Evolutionary conservation across 2,113 vertebrate species (phyloP).

Genomic region (Serinus canaria): DNA sequence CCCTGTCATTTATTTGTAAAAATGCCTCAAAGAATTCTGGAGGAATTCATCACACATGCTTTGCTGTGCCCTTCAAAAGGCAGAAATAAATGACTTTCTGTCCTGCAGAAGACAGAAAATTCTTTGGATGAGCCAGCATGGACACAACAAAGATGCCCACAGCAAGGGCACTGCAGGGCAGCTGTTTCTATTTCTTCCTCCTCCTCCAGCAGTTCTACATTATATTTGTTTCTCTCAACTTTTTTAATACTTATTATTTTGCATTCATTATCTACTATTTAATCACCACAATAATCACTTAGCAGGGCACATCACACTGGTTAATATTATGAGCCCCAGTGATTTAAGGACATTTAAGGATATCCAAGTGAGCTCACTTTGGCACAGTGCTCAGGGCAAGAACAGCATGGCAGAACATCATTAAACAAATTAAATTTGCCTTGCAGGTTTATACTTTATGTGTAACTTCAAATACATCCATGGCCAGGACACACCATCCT

Average conservation of each 20-base stretch:
- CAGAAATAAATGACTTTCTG: neutral
- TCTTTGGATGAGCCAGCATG: fast-evolving
- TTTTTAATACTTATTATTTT: neutral
- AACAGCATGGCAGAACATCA: neutral
- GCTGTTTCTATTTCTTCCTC: neutral
- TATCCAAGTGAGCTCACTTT: neutral
- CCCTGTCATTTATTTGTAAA: neutral
- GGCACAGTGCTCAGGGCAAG: neutral
- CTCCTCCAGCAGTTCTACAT: neutral
- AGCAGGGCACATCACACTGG: neutral
- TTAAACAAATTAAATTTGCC: neutral
- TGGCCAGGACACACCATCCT: neutral
- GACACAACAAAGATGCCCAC: neutral
- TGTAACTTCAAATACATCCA: neutral
- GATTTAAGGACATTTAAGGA: neutral
- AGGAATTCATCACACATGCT: fast-evolving
- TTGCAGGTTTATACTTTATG: neutral
- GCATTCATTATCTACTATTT: neutral
- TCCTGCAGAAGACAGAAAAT: neutral
- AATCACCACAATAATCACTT: neutral
- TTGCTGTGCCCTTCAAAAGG: neutral
- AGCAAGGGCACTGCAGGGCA: neutral
- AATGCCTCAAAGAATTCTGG: neutral
- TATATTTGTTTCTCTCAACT: neutral
- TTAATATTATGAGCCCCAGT: neutral